Evolutionary conservation across 2,888 invertebrate species (phyloP).

Genomic region (Zhuqinia jingwanae): DNA sequence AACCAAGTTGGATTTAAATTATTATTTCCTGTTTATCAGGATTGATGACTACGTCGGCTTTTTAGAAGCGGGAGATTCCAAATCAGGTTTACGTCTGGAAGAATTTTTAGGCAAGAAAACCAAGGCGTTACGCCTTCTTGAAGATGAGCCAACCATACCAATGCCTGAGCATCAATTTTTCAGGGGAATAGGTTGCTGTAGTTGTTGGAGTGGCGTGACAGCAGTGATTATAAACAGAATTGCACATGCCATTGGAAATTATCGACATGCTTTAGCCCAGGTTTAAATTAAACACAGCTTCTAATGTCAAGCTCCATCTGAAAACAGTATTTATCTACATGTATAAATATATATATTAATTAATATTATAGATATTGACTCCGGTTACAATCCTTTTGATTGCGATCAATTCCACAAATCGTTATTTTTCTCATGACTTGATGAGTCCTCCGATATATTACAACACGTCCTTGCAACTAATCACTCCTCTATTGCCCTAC

Average conservation of each 20-base stretch:
- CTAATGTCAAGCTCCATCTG: not conserved
- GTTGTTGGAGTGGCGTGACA: slow-evolving; percentile 17
- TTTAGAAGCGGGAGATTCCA: not conserved
- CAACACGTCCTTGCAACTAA: not conserved
- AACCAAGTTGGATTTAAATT: too few relatives aligned
- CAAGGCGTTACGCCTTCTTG: not conserved
- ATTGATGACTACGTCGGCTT: slow-evolving; percentile 55
- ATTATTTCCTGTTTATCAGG: slow-evolving; percentile 11
- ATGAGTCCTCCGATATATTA: not conserved
- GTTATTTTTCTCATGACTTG: not conserved
- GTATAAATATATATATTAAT: not conserved
- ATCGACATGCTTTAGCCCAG: slow-evolving; percentile 45
- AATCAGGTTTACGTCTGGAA: not conserved
- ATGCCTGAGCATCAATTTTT: not conserved
- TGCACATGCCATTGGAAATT: slow-evolving; percentile 43
- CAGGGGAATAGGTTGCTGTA: not conserved
- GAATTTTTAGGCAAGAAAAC: slow-evolving; percentile 24
- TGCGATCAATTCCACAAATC: slow-evolving; percentile 43
- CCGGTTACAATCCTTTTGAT: slow-evolving; percentile 44
- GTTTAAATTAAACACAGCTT: not conserved
- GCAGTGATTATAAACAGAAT: slow-evolving; percentile 59
- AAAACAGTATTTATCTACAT: not conserved
- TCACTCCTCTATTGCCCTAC: slow-evolving; percentile 6
- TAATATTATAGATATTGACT: slow-evolving; percentile 17
- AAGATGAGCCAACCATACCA: not conserved